Percentiles rank a stretch among this genome's conserved stretches.
Conservation (phyloP, 2,113 vertebrate species). For the Dromaius novaehollandiae region DNA sequence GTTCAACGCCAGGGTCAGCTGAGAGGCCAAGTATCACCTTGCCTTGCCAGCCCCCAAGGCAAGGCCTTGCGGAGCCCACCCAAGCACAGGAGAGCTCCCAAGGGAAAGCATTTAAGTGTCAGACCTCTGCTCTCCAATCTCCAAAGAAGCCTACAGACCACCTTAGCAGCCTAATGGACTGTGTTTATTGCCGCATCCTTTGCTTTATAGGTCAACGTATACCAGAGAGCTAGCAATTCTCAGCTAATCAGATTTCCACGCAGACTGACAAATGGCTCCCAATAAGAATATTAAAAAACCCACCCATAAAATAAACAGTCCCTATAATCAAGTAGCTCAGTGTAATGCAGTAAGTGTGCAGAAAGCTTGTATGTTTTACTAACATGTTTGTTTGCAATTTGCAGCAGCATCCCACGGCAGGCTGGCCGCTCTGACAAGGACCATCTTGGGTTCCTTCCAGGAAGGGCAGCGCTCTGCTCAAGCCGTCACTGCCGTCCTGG, state of each 20-base stretch:
- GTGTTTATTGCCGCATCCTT: conserved; percentile 15
- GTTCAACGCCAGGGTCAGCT: background rate
- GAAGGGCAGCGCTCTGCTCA: background rate
- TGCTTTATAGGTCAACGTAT: conserved; percentile 28
- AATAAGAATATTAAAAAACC: conserved; percentile 26
- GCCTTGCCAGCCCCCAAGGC: background rate
- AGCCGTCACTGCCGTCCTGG: background rate
- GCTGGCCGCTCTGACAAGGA: background rate
- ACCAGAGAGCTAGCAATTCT: conserved; percentile 31
- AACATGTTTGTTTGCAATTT: background rate
- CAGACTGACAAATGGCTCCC: conserved; percentile 32
- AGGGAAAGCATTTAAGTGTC: background rate
- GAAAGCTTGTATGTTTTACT: background rate
- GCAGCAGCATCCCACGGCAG: background rate
- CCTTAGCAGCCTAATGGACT: background rate
- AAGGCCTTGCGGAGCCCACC: background rate
- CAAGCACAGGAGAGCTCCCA: fast-evolving
- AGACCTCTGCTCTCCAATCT: background rate
- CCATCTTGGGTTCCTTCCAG: background rate
- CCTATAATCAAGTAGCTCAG: background rate
- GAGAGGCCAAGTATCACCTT: background rate
- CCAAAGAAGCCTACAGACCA: background rate
- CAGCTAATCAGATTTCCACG: conserved; percentile 16
- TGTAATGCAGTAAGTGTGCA: background rate
- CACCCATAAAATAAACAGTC: conserved; percentile 14